Evolutionary conservation across 1,140 invertebrate genomes (phyloP).

Genomic region (Drosophila ficusphila): DNA sequence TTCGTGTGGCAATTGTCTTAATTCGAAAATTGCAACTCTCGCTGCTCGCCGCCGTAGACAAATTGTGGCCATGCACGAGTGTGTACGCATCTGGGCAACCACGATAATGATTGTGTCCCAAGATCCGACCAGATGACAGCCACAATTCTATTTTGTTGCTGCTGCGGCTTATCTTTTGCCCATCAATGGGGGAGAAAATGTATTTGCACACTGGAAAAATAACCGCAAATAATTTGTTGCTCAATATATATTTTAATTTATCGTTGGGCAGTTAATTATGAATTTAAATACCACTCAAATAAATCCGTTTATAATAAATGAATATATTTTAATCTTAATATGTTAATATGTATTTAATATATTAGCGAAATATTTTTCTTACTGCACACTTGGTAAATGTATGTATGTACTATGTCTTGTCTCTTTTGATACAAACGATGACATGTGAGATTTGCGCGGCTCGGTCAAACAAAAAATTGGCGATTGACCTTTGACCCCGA

Average conservation of each 20-base stretch:
- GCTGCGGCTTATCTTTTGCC: constrained; percentile 17
- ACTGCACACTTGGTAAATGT: neutral
- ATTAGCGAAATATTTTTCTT: neutral
- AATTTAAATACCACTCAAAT: too few species aligned
- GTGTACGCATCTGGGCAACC: constrained; percentile 50
- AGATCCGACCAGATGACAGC: constrained; percentile 36
- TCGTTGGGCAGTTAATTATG: too few species aligned
- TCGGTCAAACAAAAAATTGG: constrained; percentile 22
- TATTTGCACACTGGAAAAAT: constrained; percentile 6
- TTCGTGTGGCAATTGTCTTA: constrained; percentile 76
- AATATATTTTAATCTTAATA: neutral
- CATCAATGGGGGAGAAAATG: constrained; percentile 14
- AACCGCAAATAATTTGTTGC: too few species aligned
- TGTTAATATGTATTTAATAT: neutral
- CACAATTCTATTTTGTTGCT: neutral
- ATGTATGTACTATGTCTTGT: constrained; percentile 2
- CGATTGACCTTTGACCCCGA: constrained; percentile 67
- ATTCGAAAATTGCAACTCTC: constrained; percentile 77
- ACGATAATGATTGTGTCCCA: constrained; percentile 56
- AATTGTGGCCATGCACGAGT: constrained; percentile 70
- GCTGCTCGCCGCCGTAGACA: constrained; percentile 49
- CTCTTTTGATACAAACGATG: constrained; percentile 10
- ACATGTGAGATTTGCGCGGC: constrained; percentile 31
- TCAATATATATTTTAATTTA: too few species aligned
- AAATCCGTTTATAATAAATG: too few species aligned